phyloP scores from a whole-genome alignment of 2,113 vertebrate species.

The Pungitius pungitius region DNA sequence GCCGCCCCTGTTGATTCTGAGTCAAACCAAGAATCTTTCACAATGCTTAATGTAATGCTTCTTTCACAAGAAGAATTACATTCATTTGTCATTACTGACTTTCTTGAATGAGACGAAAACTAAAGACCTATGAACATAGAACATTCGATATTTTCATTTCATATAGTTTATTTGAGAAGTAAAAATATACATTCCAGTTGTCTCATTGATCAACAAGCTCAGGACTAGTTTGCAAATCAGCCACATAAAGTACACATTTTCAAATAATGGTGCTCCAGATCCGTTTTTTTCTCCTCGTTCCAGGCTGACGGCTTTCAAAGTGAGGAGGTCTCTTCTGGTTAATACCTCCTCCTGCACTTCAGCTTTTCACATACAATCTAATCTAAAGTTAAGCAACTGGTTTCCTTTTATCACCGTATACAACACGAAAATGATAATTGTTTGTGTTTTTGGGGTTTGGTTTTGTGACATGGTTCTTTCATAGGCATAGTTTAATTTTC shows the following conservation, averaged over 20 bases:
- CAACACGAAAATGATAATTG: neutral
- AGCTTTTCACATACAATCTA: slow-evolving; percentile 1
- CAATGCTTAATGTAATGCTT: too few species aligned
- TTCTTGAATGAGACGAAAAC: neutral
- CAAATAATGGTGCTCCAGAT: neutral
- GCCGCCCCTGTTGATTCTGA: slow-evolving; percentile 14
- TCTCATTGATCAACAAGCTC: neutral
- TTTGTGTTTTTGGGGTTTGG: slow-evolving; percentile 6
- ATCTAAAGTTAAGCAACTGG: neutral
- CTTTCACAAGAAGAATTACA: neutral
- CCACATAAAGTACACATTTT: neutral
- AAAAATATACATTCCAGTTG: neutral
- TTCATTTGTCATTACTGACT: neutral
- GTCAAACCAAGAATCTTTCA: neutral
- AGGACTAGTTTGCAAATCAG: neutral
- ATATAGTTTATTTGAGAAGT: neutral
- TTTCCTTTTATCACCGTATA: neutral
- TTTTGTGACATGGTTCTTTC: slow-evolving; percentile 16
- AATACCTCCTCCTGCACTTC: neutral
- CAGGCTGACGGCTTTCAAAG: neutral
- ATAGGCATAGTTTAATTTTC: slow-evolving; percentile 30
- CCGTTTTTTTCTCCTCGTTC: neutral
- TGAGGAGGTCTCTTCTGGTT: slow-evolving; percentile 3
- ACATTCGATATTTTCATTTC: neutral
- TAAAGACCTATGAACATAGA: too few species aligned